A percentile compares a stretch with the other conserved stretches of the same genome.
Conservation (phyloP, 2,888 invertebrate species). For the Pachliopta kotzebuea region DNA sequence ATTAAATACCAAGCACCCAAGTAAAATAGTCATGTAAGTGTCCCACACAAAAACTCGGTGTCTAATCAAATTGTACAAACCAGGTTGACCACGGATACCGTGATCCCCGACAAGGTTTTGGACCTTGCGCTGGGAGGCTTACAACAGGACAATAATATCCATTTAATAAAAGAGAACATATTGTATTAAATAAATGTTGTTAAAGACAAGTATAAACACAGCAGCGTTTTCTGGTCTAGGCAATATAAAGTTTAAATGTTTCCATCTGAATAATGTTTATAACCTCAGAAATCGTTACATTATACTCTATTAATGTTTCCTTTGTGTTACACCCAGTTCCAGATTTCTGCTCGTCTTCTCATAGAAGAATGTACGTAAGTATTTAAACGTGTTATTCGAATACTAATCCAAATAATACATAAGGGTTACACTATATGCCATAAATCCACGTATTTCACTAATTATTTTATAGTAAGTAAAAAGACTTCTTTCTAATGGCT, state of each 20-base stretch:
- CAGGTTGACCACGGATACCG: conserved; percentile 79
- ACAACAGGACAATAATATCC: conserved; percentile 64
- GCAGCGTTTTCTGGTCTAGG: conserved; percentile 27
- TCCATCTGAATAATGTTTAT: conserved; percentile 1
- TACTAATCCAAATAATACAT: too few species aligned
- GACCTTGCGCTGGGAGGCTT: conserved; percentile 74
- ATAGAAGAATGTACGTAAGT: too few species aligned
- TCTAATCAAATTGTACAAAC: conserved; percentile 66
- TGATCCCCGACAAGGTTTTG: conserved; percentile 74
- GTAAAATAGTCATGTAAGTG: conserved; percentile 42
- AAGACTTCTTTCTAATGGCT: conserved; percentile 11
- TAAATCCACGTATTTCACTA: too few species aligned
- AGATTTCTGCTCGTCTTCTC: too few species aligned
- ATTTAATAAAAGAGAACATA: conserved; percentile 47
- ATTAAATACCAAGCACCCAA: conserved; percentile 48
- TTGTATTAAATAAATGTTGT: neutral
- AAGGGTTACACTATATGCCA: too few species aligned
- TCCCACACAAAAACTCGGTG: conserved; percentile 51
- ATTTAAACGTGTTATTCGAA: too few species aligned
- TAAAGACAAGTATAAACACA: conserved; percentile 10
- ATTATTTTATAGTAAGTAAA: too few species aligned
- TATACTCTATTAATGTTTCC: too few species aligned
- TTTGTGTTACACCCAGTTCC: too few species aligned
- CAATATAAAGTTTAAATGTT: conserved; percentile 30
- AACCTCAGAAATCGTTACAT: too few species aligned